Evolutionary conservation across 2,888 invertebrate species (phyloP).

Genomic region (Drosophila mettleri): DNA sequence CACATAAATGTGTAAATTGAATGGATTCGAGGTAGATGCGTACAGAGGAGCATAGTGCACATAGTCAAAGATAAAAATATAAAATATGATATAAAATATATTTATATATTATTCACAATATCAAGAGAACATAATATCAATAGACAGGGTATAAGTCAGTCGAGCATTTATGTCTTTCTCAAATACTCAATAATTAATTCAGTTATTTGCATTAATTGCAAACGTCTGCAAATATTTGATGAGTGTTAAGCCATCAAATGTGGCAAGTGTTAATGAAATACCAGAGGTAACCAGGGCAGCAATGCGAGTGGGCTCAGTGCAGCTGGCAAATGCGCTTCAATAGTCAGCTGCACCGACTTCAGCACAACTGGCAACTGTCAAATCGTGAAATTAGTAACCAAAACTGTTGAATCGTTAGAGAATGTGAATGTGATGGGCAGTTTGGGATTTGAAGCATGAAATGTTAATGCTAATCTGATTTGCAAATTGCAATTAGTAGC

Average conservation of each 20-base stretch:
- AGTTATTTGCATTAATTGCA: slow-evolving; percentile 34
- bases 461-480: slow-evolving; percentile 50
- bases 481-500: slow-evolving; percentile 55
- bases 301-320: background rate
- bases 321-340: background rate
- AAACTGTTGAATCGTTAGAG: slow-evolving; percentile 6
- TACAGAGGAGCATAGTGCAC: background rate
- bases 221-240: slow-evolving; percentile 43
- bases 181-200: slow-evolving; percentile 45
- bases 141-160: background rate
- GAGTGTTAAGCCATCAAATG: slow-evolving; percentile 18
- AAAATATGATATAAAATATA: background rate
- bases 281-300: slow-evolving; percentile 2
- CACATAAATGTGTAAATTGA: background rate
- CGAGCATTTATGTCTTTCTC: background rate
- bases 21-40: background rate
- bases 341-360: background rate
- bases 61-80: background rate
- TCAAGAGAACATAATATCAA: background rate
- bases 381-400: slow-evolving; percentile 1
- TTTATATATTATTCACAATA: background rate
- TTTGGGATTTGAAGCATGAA: slow-evolving; percentile 5
- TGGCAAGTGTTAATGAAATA: slow-evolving; percentile 44
- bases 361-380: background rate
- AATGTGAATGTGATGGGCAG: slow-evolving; percentile 1